Percentiles rank a stretch among this genome's conserved stretches.
phyloP scores from a whole-genome alignment of 2,888 invertebrate species.

The Pyralis farinalis region DNA sequence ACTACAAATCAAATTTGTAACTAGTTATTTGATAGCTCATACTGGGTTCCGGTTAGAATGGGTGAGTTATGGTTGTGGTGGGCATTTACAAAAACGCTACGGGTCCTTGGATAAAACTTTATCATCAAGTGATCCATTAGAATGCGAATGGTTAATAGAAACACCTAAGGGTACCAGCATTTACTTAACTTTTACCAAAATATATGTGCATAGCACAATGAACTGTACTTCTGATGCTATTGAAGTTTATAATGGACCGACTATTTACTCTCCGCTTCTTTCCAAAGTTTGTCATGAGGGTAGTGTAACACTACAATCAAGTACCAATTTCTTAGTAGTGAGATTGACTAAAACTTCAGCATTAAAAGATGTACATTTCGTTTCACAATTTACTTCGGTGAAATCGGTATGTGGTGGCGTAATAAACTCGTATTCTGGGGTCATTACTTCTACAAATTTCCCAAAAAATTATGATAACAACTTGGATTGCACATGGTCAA shows the following conservation, averaged over 20 bases:
- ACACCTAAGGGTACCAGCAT: conserved; percentile 84
- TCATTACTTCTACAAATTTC: conserved; percentile 90
- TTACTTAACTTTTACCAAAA: conserved; percentile 81
- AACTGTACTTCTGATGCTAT: conserved; percentile 84
- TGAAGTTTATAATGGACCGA: conserved; percentile 84
- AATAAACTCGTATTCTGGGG: conserved; percentile 81
- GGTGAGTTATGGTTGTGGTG: conserved; percentile 88
- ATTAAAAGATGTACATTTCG: conserved; percentile 83
- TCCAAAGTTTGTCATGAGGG: conserved; percentile 81
- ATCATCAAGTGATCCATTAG: conserved; percentile 74
- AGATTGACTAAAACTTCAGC: conserved; percentile 82
- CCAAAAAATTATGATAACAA: conserved; percentile 89
- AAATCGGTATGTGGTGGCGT: conserved; percentile 88
- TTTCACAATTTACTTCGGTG: conserved; percentile 54
- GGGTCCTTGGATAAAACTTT: conserved; percentile 84
- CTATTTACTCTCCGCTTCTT: conserved; percentile 78
- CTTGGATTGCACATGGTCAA: conserved; percentile 89
- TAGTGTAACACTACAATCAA: conserved; percentile 75
- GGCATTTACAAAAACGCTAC: conserved; percentile 74
- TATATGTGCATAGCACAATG: conserved; percentile 81
- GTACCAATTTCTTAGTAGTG: conserved; percentile 85
- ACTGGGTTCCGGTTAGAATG: conserved; percentile 93
- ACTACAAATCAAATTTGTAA: conserved; percentile 84
- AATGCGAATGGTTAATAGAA: conserved; percentile 90
- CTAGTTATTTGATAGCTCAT: conserved; percentile 72